Conservation (phyloP, 2,113 vertebrate genomes). For the Todiramphus saurophagus region DNA sequence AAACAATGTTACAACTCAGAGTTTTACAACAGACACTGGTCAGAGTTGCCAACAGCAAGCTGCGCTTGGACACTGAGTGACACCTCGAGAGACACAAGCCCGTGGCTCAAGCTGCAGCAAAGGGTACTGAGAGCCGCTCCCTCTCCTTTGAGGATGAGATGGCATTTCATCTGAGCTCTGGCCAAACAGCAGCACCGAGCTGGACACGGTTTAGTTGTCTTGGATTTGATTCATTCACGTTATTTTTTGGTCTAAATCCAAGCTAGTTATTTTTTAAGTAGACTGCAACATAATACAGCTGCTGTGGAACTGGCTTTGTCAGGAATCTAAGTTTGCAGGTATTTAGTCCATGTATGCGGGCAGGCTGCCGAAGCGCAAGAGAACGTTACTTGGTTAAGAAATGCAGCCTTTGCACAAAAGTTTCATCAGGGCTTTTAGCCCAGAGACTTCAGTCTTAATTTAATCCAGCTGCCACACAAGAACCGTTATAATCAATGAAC, state of each 20-base stretch:
- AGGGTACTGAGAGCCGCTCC: neutral
- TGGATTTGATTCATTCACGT: neutral
- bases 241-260: constrained; percentile 13
- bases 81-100: accelerated
- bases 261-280: constrained; percentile 23
- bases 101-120: neutral
- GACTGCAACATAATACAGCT: neutral
- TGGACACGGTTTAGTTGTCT: neutral
- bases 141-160: neutral
- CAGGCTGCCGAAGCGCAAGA: neutral
- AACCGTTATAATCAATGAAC: constrained; percentile 61
- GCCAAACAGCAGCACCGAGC: neutral
- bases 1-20: accelerated
- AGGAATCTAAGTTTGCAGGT: neutral
- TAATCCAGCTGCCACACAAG: constrained; percentile 62
- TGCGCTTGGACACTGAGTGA: neutral
- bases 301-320: neutral
- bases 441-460: constrained; percentile 63
- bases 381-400: neutral
- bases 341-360: neutral
- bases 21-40: neutral
- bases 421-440: constrained; percentile 54
- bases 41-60: neutral
- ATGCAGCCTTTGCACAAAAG: constrained; percentile 59
- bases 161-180: neutral